Evolutionary conservation across 92 coral and sea anemone genomes (phyloP).

Genomic region (Porites cylindrica): DNA sequence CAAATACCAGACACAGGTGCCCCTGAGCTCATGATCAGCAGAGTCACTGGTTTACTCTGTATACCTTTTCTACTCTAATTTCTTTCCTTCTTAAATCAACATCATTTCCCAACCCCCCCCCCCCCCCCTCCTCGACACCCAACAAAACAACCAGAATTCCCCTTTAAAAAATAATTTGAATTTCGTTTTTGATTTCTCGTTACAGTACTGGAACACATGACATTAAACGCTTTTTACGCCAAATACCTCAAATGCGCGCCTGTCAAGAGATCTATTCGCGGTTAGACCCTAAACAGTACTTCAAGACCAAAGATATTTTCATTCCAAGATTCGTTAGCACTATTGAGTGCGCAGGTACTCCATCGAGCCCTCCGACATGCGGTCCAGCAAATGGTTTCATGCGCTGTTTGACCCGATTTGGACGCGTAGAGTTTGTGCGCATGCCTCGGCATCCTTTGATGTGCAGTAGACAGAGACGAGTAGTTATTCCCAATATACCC

Average conservation of each 20-base stretch:
- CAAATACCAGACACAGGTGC: background rate
- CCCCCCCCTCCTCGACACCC: no score
- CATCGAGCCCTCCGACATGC: background rate
- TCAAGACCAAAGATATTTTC: conserved; percentile 63
- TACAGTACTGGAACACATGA: background rate
- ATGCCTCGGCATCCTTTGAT: background rate
- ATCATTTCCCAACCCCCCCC: no score
- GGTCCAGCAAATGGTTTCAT: background rate
- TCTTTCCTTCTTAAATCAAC: no score
- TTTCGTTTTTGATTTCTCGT: background rate
- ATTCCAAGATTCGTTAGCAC: conserved; percentile 41
- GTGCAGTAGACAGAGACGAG: background rate
- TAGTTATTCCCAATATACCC: conserved; percentile 55
- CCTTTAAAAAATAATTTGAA: background rate
- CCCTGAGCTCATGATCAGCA: no score
- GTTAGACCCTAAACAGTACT: conserved; percentile 48
- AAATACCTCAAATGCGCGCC: background rate
- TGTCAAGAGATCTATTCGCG: conserved; percentile 19
- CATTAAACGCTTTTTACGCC: conserved; percentile 6
- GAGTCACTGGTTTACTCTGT: no score
- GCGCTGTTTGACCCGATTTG: conserved; percentile 27
- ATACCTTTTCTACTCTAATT: no score
- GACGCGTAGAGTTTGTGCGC: conserved; percentile 13
- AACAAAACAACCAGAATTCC: no score
- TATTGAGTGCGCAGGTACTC: background rate